These are phyloP conservation scores for Drosophila sordidula DNA, from an alignment of 2,888 invertebrate species.

Conservation along the genomic window DNA sequence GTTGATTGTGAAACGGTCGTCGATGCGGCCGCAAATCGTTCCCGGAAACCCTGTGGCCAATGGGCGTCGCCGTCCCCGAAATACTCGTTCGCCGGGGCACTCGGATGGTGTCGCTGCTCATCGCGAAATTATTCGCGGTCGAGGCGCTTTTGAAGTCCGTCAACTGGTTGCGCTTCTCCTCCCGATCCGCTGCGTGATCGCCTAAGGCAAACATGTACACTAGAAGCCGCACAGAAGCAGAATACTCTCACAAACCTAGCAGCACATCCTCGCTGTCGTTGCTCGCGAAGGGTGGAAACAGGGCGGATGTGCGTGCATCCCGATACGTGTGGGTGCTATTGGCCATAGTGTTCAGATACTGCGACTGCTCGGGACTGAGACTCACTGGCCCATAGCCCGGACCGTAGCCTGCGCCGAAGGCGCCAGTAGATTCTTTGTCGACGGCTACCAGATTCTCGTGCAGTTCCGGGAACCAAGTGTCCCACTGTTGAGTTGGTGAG, in stretches of 20 bases:
- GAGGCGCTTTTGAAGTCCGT: too few relatives aligned
- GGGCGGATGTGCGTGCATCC: conserved; percentile 46
- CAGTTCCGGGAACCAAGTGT: conserved; percentile 54
- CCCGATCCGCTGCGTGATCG: neutral
- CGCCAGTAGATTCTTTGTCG: neutral
- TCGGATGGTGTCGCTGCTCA: too few relatives aligned
- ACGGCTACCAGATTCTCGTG: neutral
- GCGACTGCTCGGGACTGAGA: too few relatives aligned
- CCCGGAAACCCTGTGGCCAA: conserved; percentile 36
- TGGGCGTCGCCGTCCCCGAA: conserved; percentile 27
- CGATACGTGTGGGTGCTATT: neutral
- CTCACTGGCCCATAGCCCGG: conserved; percentile 13
- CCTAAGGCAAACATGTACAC: neutral
- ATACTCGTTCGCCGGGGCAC: too few relatives aligned
- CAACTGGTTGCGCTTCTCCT: neutral
- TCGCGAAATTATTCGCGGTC: too few relatives aligned
- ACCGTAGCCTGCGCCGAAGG: conserved; percentile 16
- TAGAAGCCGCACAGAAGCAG: neutral
- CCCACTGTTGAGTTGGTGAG: conserved; percentile 45
- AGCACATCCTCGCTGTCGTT: neutral
- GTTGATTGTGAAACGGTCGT: neutral
- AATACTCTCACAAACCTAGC: neutral
- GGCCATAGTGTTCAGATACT: too few relatives aligned
- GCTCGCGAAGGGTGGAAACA: conserved; percentile 40
- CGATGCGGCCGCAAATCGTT: conserved; percentile 19